Conservation (phyloP, 1,140 invertebrate species). For the Leptopilina clavipes region DNA sequence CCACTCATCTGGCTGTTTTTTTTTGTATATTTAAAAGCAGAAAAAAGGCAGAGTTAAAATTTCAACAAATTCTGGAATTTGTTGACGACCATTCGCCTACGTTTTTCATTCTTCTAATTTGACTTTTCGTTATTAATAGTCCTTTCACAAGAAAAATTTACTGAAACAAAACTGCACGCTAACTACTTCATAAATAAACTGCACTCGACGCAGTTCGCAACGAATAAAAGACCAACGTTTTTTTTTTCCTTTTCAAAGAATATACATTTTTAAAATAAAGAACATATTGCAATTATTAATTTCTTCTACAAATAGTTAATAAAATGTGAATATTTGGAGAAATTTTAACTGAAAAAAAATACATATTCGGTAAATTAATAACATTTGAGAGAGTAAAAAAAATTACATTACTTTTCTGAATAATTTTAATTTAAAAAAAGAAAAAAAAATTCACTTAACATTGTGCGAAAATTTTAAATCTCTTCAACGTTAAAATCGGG, state of each 20-base stretch:
- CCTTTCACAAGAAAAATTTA: constrained; percentile 22
- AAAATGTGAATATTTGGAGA: not conserved
- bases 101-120: not conserved
- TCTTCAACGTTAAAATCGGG: not conserved
- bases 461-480: no score
- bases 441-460: no score
- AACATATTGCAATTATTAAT: not conserved
- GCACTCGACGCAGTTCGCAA: not conserved
- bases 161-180: not conserved
- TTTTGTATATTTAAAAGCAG: not conserved
- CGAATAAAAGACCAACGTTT: not conserved
- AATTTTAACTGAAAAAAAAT: no score
- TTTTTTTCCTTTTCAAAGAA: not conserved
- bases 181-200: constrained; percentile 27
- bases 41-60: not conserved
- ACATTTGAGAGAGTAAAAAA: no score
- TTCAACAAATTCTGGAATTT: constrained; percentile 5
- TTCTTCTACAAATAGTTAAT: no score
- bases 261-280: not conserved
- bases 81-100: not conserved
- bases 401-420: no score
- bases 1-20: not conserved
- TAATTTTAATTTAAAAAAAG: no score
- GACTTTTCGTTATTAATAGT: constrained; percentile 21
- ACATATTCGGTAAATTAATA: no score